phyloP scores from a whole-genome alignment of 2,797 vertebrate genomes.

The Silurus aristotelis region DNA sequence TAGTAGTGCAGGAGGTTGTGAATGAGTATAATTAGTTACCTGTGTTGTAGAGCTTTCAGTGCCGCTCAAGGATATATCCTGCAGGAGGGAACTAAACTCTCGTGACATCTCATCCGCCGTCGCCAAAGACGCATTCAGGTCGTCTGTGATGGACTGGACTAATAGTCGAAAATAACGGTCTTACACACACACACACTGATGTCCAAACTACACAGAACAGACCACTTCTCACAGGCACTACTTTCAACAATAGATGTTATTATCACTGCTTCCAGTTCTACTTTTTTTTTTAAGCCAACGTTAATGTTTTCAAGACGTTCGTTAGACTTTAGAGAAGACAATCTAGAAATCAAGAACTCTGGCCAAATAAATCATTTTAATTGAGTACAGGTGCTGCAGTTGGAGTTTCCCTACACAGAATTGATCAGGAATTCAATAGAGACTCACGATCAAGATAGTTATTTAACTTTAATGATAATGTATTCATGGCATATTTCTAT shows the following conservation, averaged over 20 bases:
- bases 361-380: background rate
- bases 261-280: background rate
- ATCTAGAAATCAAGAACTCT: background rate
- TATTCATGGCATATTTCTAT: background rate
- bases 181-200: slow-evolving; percentile 18
- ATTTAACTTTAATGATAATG: background rate
- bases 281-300: background rate
- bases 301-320: slow-evolving; percentile 8
- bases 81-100: slow-evolving; percentile 81
- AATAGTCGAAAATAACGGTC: slow-evolving; percentile 49
- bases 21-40: slow-evolving; percentile 51
- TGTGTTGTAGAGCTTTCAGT: slow-evolving; percentile 20
- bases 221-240: background rate
- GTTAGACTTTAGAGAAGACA: background rate
- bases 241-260: slow-evolving; percentile 7
- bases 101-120: slow-evolving; percentile 86
- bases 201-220: background rate
- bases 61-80: slow-evolving; percentile 62
- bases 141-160: slow-evolving; percentile 83
- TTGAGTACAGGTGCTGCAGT: background rate
- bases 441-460: no score
- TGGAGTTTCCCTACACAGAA: background rate
- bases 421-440: background rate
- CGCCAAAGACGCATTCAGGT: slow-evolving; percentile 84
- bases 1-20: background rate